Conservation (phyloP, 2,797 vertebrate genomes). For the Emys orbicularis region DNA sequence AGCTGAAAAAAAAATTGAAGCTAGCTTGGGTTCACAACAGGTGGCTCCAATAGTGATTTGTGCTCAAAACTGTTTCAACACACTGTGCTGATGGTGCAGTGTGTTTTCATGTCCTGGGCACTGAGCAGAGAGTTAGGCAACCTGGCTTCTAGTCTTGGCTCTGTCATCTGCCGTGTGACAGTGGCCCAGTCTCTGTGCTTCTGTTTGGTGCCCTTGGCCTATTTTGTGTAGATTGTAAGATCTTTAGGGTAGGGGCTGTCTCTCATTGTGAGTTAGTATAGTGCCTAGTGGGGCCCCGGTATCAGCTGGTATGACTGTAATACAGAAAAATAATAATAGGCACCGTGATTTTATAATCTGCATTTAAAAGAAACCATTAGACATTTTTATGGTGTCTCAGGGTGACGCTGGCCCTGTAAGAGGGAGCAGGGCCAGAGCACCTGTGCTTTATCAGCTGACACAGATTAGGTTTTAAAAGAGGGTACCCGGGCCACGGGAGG, state of each 20-base stretch:
- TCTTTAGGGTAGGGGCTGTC: background rate
- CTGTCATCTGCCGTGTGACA: background rate
- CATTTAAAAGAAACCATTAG: background rate
- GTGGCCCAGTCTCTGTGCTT: background rate
- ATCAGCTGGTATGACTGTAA: background rate
- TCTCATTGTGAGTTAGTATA: background rate
- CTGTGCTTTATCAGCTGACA: background rate
- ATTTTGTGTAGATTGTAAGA: background rate
- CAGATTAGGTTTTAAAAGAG: background rate
- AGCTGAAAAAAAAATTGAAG: background rate
- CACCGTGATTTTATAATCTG: accelerated
- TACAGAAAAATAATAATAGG: accelerated
- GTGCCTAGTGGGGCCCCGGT: background rate
- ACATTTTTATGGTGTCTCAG: background rate
- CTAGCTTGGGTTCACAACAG: background rate
- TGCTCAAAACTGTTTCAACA: background rate
- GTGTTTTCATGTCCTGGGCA: background rate
- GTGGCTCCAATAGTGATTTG: background rate
- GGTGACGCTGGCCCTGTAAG: too few relatives aligned
- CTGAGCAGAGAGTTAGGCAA: background rate
- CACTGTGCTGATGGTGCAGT: background rate
- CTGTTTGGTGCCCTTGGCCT: background rate
- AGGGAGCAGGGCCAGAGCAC: background rate
- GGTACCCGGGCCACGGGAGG: background rate
- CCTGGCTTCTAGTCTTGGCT: background rate